Conservation (phyloP, 2,888 invertebrate species). For the Zygogramma bicolorata region DNA sequence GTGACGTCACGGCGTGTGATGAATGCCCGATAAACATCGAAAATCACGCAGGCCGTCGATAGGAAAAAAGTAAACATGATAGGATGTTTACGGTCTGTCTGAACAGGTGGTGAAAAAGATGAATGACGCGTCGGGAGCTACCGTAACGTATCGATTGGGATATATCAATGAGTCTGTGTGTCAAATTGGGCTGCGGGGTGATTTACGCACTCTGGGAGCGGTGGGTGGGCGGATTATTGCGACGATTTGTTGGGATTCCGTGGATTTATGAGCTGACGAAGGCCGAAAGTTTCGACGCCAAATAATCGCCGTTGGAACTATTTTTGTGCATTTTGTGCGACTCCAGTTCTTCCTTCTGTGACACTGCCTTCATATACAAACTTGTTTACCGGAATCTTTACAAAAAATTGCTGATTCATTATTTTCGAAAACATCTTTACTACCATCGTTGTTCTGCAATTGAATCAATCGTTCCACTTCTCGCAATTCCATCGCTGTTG, state of each 20-base stretch:
- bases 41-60: conserved; percentile 50
- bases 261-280: neutral
- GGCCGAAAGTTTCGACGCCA: neutral
- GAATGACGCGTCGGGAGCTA: conserved; percentile 52
- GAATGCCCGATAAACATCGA: conserved; percentile 55
- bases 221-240: neutral
- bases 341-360: too few species aligned
- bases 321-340: too few species aligned
- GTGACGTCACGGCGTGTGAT: conserved; percentile 53
- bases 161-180: conserved; percentile 53
- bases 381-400: too few species aligned
- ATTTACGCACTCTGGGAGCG: conserved; percentile 38
- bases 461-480: too few species aligned
- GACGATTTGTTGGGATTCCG: neutral
- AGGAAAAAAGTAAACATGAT: conserved; percentile 52
- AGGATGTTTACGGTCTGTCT: conserved; percentile 56
- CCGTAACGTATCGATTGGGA: conserved; percentile 52
- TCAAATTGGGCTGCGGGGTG: conserved; percentile 43
- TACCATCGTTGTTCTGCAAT: too few species aligned
- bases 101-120: conserved; percentile 60
- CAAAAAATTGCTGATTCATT: too few species aligned
- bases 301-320: too few species aligned
- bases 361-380: too few species aligned
- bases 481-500: too few species aligned
- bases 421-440: too few species aligned